Conservation (phyloP, 2,113 vertebrate genomes). For the Polypterus bichir region DNA sequence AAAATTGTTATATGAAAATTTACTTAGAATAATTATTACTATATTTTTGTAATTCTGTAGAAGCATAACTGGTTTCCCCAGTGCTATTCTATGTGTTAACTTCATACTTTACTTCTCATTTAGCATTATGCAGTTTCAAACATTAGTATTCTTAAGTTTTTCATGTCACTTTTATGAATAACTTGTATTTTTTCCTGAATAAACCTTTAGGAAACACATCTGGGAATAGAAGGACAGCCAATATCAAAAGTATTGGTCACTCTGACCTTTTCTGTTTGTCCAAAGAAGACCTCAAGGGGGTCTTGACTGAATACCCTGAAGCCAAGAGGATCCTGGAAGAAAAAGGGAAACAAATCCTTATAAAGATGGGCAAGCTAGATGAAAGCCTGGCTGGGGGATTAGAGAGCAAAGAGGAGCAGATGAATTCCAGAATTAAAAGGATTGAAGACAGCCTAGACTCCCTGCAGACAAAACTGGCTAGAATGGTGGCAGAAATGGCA, state of each 20-base stretch:
- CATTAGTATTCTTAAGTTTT: neutral
- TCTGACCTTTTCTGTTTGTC: constrained; percentile 84
- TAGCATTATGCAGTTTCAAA: neutral
- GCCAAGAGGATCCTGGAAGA: constrained; percentile 70
- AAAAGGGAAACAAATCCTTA: constrained; percentile 78
- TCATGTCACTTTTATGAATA: neutral
- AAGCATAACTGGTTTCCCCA: too few species aligned
- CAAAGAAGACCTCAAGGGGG: constrained; percentile 74
- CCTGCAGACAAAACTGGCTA: constrained; percentile 68
- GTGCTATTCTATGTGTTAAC: too few species aligned
- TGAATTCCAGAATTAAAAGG: constrained; percentile 33
- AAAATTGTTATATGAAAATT: too few species aligned
- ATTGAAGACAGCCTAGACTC: constrained; percentile 54
- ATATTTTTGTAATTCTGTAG: too few species aligned
- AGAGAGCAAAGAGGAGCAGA: constrained; percentile 31
- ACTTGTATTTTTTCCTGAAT: too few species aligned
- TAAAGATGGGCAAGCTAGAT: constrained; percentile 69
- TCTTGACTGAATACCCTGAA: constrained; percentile 67
- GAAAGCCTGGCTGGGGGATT: constrained; percentile 28
- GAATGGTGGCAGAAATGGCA: constrained; percentile 73
- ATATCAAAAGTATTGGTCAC: constrained; percentile 80
- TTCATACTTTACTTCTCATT: neutral
- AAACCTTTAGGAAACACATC: constrained; percentile 62
- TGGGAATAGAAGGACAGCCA: constrained; percentile 82
- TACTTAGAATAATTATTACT: too few species aligned